A percentile compares a stretch with the other conserved stretches of the same genome.
phyloP scores from a whole-genome alignment of 1,140 invertebrate species.

The Sipha flava region DNA sequence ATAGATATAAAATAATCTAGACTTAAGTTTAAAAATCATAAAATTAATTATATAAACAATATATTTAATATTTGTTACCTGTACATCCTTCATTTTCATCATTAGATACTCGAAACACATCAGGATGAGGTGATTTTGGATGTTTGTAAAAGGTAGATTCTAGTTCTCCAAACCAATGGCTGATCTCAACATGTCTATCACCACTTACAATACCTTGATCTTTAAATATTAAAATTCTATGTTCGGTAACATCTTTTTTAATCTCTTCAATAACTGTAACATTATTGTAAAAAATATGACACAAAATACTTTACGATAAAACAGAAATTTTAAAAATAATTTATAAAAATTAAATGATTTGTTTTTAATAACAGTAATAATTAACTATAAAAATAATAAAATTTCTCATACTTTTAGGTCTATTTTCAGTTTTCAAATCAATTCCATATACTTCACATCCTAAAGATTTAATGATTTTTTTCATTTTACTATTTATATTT shows the following conservation, averaged over 20 bases:
- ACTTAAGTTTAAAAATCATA: no score
- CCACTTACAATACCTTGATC: constrained; percentile 46
- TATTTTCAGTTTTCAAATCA: constrained; percentile 42
- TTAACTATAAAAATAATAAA: no score
- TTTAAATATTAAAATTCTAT: constrained; percentile 46
- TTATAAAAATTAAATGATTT: no score
- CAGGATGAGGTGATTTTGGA: constrained; percentile 46
- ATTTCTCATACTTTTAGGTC: constrained; percentile 43
- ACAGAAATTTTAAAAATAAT: neutral
- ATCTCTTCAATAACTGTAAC: constrained; percentile 43
- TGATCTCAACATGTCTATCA: constrained; percentile 47
- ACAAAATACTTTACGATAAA: neutral
- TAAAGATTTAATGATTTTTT: constrained; percentile 38
- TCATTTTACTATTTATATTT: neutral
- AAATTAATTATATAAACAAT: no score
- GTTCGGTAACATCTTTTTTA: constrained; percentile 44
- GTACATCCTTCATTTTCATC: constrained; percentile 46
- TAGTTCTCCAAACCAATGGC: constrained; percentile 48
- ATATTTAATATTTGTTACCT: constrained; percentile 37
- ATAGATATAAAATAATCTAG: no score
- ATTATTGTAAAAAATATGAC: neutral
- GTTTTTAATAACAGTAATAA: no score
- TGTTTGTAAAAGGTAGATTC: constrained; percentile 50
- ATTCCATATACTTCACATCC: constrained; percentile 44
- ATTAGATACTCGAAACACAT: constrained; percentile 49